Percentiles rank a stretch among this genome's conserved stretches.
Conservation (phyloP, 2,797 vertebrate species). For the Syndactyla subalaris region DNA sequence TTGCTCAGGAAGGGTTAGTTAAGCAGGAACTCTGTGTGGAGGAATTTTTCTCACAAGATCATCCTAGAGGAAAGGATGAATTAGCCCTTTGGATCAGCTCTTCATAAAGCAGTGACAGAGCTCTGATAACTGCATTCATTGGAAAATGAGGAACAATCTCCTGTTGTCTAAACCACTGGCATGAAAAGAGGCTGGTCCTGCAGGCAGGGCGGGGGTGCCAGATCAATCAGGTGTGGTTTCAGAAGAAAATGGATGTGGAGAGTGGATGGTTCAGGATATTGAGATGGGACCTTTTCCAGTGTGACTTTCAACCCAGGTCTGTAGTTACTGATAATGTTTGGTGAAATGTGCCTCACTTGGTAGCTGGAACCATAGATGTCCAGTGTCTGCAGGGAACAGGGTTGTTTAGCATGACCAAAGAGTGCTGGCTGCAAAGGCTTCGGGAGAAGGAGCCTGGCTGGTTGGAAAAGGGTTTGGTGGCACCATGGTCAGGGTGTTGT, state of each 20-base stretch:
- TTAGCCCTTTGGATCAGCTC: not conserved
- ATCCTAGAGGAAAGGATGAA: not conserved
- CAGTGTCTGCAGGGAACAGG: not conserved
- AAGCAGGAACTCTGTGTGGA: not conserved
- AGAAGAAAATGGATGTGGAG: not conserved
- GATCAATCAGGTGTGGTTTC: not conserved
- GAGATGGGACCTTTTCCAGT: not conserved
- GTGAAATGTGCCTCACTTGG: not conserved
- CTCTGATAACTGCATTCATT: not conserved
- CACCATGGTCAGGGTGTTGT: not conserved
- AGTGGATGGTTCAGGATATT: not conserved
- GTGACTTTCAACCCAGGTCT: not conserved
- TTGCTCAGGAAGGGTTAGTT: not conserved
- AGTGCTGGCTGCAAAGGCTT: not conserved
- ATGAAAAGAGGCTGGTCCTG: not conserved
- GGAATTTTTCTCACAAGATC: not conserved
- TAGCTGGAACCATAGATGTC: not conserved
- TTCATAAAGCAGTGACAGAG: not conserved
- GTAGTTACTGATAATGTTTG: conserved; percentile 2
- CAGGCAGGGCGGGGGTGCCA: not conserved
- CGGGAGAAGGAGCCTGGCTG: not conserved
- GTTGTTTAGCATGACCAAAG: not conserved
- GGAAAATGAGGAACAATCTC: not conserved
- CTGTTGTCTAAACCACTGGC: not conserved
- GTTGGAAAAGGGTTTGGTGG: not conserved